Conservation (phyloP, 2,888 invertebrate species). For the Drosophila limbata region DNA sequence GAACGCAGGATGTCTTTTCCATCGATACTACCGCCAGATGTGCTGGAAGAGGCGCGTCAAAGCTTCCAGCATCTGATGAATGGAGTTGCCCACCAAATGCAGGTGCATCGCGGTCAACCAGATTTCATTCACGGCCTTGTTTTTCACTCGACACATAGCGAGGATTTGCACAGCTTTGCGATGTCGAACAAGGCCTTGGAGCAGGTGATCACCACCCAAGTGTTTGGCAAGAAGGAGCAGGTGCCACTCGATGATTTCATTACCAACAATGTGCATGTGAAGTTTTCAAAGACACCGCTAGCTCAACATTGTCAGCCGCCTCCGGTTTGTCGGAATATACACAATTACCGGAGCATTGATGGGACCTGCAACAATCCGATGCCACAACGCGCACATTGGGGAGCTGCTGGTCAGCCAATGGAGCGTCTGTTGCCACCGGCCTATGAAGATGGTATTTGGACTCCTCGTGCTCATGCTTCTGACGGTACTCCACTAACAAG, state of each 20-base stretch:
- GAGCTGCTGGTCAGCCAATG: constrained; percentile 88
- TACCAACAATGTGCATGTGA: constrained; percentile 83
- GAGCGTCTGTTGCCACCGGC: constrained; percentile 89
- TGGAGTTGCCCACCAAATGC: constrained; percentile 76
- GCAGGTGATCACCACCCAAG: constrained; percentile 86
- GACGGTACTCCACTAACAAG: constrained; percentile 87
- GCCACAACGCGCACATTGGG: constrained; percentile 87
- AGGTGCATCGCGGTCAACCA: constrained; percentile 83
- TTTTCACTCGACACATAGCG: constrained; percentile 82
- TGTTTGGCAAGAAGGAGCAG: constrained; percentile 86
- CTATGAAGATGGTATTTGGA: constrained; percentile 88
- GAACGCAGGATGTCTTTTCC: constrained; percentile 43
- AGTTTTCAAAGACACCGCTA: constrained; percentile 77
- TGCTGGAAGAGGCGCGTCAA: constrained; percentile 81
- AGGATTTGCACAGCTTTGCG: constrained; percentile 85
- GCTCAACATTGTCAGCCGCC: constrained; percentile 82
- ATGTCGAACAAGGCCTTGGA: constrained; percentile 86
- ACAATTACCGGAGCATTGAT: constrained; percentile 89
- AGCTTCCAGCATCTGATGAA: constrained; percentile 85
- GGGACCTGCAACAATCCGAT: constrained; percentile 93
- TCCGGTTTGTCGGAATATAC: constrained; percentile 85
- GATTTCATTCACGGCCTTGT: constrained; percentile 83
- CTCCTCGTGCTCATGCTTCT: constrained; percentile 76
- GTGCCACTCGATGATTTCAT: constrained; percentile 83
- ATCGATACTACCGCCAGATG: constrained; percentile 54